Percentiles rank a stretch among this genome's conserved stretches.
phyloP scores from a whole-genome alignment of 2,888 invertebrate genomes.

The Nomada ferruginata region DNA sequence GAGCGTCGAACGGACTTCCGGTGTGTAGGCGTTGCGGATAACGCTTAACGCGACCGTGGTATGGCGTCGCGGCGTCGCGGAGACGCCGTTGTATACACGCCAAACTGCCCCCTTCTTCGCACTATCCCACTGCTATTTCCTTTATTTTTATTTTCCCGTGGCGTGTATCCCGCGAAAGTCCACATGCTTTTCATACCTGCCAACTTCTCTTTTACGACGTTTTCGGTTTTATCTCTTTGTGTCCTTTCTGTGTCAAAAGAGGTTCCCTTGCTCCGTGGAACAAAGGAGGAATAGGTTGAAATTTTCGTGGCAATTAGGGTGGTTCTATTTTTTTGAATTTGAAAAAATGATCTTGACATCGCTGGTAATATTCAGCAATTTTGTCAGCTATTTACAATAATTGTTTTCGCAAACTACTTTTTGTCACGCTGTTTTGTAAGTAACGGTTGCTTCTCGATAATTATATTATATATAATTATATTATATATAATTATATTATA shows the following conservation, averaged over 20 bases:
- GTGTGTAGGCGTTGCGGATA: slow-evolving; percentile 28
- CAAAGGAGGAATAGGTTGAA: background rate
- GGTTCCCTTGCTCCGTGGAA: no score
- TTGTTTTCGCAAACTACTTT: no score
- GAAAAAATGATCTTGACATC: no score
- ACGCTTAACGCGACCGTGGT: slow-evolving; percentile 31
- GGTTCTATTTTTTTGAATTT: no score
- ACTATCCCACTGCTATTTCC: slow-evolving; percentile 1
- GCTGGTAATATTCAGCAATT: no score
- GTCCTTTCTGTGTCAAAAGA: no score
- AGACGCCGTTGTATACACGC: slow-evolving; percentile 30
- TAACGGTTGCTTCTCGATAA: no score
- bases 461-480: no score
- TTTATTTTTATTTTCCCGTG: slow-evolving; percentile 32
- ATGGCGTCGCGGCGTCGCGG: slow-evolving; percentile 18
- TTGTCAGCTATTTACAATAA: no score
- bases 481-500: no score
- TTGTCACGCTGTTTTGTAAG: no score
- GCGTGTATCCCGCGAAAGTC: slow-evolving; percentile 9
- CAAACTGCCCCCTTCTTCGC: slow-evolving; percentile 34
- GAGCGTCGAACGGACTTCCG: slow-evolving; percentile 38
- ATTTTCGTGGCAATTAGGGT: background rate
- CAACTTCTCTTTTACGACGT: slow-evolving; percentile 8
- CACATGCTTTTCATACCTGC: slow-evolving; percentile 26
- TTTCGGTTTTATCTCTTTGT: background rate